phyloP scores from a whole-genome alignment of 1,140 invertebrate genomes.

The Drosophila ficusphila region DNA sequence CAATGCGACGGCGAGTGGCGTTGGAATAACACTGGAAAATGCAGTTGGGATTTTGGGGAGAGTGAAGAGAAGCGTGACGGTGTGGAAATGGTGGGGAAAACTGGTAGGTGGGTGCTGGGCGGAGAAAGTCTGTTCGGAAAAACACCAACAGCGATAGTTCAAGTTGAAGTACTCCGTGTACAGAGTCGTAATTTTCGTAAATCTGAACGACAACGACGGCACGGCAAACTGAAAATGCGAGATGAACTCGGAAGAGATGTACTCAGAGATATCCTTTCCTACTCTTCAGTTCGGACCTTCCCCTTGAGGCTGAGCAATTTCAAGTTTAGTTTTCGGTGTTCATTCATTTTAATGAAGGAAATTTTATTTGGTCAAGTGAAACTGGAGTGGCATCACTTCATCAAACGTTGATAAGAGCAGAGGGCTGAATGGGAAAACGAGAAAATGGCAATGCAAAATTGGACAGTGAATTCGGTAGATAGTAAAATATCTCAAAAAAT shows the following conservation, averaged over 20 bases:
- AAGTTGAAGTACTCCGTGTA: constrained; percentile 70
- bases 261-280: constrained; percentile 15
- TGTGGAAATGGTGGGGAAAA: too few species aligned
- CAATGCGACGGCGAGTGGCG: constrained; percentile 67
- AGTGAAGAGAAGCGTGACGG: not conserved
- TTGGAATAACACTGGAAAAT: constrained; percentile 76
- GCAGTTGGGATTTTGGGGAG: constrained; percentile 35
- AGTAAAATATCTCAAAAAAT: too few species aligned
- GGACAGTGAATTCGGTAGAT: too few species aligned
- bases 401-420: constrained; percentile 29
- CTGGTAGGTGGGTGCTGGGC: not conserved
- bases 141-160: constrained; percentile 58
- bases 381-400: constrained; percentile 43
- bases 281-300: not conserved
- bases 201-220: constrained; percentile 57
- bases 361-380: constrained; percentile 58
- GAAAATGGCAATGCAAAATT: not conserved
- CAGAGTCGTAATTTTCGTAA: constrained; percentile 76
- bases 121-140: not conserved
- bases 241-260: constrained; percentile 32
- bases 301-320: constrained; percentile 4
- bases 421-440: not conserved
- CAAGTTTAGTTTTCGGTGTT: constrained; percentile 65
- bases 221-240: constrained; percentile 36
- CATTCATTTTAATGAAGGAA: constrained; percentile 74